Percentiles rank a stretch among this genome's conserved stretches.
These are phyloP conservation scores for Protonemura montana DNA, from an alignment of 2,888 invertebrate genomes.

Conservation along the genomic window DNA sequence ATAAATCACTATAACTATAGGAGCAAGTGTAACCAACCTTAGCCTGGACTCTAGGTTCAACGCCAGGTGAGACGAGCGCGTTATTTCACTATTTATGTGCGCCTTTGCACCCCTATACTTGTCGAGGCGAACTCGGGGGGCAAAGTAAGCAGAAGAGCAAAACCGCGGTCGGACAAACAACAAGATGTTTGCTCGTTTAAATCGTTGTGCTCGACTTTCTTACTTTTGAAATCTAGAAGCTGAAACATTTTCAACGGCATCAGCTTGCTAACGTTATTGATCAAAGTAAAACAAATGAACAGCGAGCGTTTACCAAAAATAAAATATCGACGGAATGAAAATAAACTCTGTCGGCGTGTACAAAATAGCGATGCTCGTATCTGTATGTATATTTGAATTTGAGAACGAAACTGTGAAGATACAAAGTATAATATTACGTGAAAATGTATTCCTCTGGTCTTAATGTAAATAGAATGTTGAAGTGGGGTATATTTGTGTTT, in stretches of 20 bases:
- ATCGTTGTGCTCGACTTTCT: background rate
- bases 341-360: background rate
- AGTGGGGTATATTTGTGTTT: conserved; percentile 24
- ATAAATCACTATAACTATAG: conserved; percentile 27
- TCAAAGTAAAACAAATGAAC: background rate
- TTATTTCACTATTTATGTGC: conserved; percentile 20
- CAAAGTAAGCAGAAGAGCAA: background rate
- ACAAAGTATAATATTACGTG: background rate
- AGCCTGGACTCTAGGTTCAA: background rate
- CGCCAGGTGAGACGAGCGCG: background rate
- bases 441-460: conserved; percentile 16
- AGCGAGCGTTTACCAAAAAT: background rate
- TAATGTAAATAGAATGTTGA: conserved; percentile 32
- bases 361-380: background rate
- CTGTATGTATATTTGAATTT: background rate
- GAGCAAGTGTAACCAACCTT: conserved; percentile 20
- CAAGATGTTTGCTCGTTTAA: background rate
- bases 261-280: background rate
- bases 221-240: too few species aligned
- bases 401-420: background rate
- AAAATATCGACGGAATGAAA: background rate
- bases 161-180: background rate
- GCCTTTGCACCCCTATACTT: background rate
- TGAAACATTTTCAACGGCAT: too few species aligned
- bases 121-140: background rate